Evolutionary conservation across 2,113 vertebrate genomes (phyloP).

Genomic region (Crotalus viridis): DNA sequence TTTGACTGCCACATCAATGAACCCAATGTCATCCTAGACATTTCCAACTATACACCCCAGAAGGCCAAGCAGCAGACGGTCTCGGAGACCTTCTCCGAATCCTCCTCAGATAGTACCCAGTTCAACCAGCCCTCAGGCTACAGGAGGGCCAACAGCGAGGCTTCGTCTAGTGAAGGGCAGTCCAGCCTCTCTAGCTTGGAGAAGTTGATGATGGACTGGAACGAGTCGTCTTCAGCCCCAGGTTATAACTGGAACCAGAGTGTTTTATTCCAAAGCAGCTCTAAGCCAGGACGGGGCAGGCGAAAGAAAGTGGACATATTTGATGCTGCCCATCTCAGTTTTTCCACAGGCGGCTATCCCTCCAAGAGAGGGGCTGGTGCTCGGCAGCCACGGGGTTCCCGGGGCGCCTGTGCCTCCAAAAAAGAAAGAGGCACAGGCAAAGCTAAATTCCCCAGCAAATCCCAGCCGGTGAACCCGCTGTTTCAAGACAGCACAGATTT

Average conservation of each 20-base stretch:
- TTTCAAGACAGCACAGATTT: conserved; percentile 88
- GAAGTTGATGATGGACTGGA: conserved; percentile 99
- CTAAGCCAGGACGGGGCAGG: conserved; percentile 89
- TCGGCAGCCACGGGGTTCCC: conserved; percentile 83
- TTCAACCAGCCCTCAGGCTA: conserved; percentile 80
- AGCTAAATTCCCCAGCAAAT: conserved; percentile 79
- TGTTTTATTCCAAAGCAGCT: conserved; percentile 91
- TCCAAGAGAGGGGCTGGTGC: conserved; percentile 85
- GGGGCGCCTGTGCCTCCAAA: conserved; percentile 85
- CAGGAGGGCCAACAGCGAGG: conserved; percentile 82
- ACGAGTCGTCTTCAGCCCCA: conserved; percentile 88
- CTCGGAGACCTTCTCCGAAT: conserved; percentile 90
- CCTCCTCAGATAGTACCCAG: conserved; percentile 95
- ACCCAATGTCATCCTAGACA: conserved; percentile 97
- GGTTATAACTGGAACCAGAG: conserved; percentile 99
- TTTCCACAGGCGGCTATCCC: conserved; percentile 85
- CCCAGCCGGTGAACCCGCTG: conserved; percentile 78
- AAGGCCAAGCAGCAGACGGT: conserved; percentile 92
- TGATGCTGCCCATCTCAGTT: conserved; percentile 79
- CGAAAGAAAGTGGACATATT: conserved; percentile 92
- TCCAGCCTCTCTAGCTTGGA: conserved; percentile 97
- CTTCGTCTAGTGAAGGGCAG: conserved; percentile 82
- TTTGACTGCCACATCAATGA: conserved; percentile 90
- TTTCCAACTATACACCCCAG: conserved; percentile 98
- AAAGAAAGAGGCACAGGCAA: conserved; percentile 87